Percentiles rank a stretch among this genome's conserved stretches.
phyloP scores from a whole-genome alignment of 2,797 vertebrate genomes.

The Cephalopachus bancanus region DNA sequence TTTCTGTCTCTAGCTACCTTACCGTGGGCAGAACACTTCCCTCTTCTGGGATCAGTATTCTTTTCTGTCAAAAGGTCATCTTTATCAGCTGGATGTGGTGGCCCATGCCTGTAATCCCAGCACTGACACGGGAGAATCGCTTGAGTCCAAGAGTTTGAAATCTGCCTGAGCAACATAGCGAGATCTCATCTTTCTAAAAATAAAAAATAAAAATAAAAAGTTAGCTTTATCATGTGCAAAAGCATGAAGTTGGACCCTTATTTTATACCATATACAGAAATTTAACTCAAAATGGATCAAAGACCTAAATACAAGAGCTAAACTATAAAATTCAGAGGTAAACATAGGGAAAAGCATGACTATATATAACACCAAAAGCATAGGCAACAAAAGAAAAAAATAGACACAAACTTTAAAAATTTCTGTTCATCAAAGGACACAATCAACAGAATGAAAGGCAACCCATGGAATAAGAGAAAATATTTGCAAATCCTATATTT shows the following conservation, averaged over 20 bases:
- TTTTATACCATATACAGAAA: background rate
- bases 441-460: background rate
- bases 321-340: constrained; percentile 31
- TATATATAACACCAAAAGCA: background rate
- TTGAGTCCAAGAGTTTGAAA: too few relatives aligned
- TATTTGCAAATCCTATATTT: background rate
- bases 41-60: background rate
- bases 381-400: constrained; percentile 10
- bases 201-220: background rate
- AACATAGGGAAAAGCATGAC: background rate
- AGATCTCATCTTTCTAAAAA: too few relatives aligned
- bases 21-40: background rate
- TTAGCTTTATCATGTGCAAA: background rate
- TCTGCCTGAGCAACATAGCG: too few relatives aligned
- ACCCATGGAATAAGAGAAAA: background rate
- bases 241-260: background rate
- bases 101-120: too few relatives aligned
- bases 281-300: background rate
- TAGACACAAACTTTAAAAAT: constrained; percentile 35
- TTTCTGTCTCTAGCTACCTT: background rate
- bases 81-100: too few relatives aligned
- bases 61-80: background rate
- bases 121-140: too few relatives aligned
- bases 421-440: background rate
- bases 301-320: background rate